phyloP scores from a whole-genome alignment of 2,113 vertebrate species.

The Clarias batrachus region DNA sequence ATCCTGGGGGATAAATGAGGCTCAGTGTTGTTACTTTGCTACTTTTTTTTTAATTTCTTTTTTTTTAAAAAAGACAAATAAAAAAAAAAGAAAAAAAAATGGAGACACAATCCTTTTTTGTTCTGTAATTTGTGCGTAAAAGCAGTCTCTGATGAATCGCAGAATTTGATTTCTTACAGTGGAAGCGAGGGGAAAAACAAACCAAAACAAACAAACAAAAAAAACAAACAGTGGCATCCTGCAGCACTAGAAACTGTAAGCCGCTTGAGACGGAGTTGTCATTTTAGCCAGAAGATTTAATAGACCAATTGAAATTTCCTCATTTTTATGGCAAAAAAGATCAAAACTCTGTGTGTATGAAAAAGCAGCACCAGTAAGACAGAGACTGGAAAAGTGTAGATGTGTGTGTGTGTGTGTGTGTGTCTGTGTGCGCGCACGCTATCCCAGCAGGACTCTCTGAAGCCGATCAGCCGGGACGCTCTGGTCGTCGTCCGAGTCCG shows the following conservation, averaged over 20 bases:
- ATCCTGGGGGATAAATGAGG: background rate
- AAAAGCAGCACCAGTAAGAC: constrained; percentile 26
- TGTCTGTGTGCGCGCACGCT: constrained; percentile 48
- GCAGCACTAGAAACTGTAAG: too few relatives aligned
- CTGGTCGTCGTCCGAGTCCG: constrained; percentile 91
- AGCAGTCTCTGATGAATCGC: too few relatives aligned
- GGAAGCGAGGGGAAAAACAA: background rate
- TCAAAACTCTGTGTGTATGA: constrained; percentile 26
- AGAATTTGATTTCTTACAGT: too few relatives aligned
- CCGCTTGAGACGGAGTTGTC: background rate
- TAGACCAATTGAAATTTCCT: background rate
- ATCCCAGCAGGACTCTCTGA: constrained; percentile 96
- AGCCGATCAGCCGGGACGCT: constrained; percentile 86
- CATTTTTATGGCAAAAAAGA: background rate
- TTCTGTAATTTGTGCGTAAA: too few relatives aligned
- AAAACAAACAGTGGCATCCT: background rate
- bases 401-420: background rate
- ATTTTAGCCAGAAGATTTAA: background rate
- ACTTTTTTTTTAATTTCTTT: too few relatives aligned
- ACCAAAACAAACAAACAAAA: background rate
- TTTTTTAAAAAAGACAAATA: too few relatives aligned
- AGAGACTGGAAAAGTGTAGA: background rate
- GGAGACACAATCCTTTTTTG: too few relatives aligned
- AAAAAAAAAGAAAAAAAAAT: background rate
- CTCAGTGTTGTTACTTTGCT: background rate